A percentile compares a stretch with the other conserved stretches of the same genome.
Evolutionary conservation across 2,888 invertebrate genomes (phyloP).

Genomic region (Siphlonurus alternatus): DNA sequence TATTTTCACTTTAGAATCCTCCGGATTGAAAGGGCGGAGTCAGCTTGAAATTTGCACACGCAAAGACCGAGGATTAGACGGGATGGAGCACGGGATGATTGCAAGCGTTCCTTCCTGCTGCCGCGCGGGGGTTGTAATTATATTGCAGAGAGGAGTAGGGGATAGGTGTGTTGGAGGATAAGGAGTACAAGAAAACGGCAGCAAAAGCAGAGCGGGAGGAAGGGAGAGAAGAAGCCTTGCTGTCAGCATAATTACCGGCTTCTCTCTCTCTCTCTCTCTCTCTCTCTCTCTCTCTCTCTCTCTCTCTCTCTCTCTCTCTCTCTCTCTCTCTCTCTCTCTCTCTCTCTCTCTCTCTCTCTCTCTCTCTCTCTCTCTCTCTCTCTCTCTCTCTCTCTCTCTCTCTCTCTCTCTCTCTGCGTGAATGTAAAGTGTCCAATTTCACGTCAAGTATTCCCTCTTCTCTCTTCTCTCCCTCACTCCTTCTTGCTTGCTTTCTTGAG

Average conservation of each 20-base stretch:
- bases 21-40: too few species aligned
- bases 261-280: slow-evolving; percentile 3
- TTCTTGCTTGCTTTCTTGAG: neutral
- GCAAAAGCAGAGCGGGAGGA: too few species aligned
- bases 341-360: slow-evolving; percentile 8
- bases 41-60: too few species aligned
- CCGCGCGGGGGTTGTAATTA: neutral
- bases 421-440: neutral
- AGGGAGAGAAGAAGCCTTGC: neutral
- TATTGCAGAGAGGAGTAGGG: neutral
- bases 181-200: too few species aligned
- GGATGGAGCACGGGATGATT: neutral
- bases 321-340: slow-evolving; percentile 6
- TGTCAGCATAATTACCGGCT: neutral
- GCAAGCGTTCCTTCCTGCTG: neutral
- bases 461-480: neutral
- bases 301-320: slow-evolving; percentile 6
- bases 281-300: slow-evolving; percentile 8
- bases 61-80: too few species aligned
- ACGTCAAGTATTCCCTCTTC: neutral
- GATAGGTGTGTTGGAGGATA: neutral
- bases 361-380: slow-evolving; percentile 3
- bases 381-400: neutral
- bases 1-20: too few species aligned
- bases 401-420: slow-evolving; percentile 1